Conservation (phyloP, 2,888 invertebrate species). For the Pycnomerus fuliginosus region DNA sequence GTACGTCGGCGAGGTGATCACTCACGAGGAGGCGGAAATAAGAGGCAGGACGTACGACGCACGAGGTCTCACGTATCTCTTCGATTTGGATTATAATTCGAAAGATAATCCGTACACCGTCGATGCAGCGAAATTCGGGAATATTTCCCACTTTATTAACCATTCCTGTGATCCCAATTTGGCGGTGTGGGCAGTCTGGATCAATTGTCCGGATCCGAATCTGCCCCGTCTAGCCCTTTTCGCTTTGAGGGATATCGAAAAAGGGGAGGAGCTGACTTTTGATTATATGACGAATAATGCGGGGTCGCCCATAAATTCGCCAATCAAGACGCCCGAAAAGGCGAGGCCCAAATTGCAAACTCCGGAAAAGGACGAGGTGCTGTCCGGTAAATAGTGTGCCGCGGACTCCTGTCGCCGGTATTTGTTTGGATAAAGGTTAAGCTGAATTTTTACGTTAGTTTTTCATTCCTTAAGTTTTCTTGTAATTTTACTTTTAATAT, state of each 20-base stretch:
- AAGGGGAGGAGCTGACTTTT: slow-evolving; percentile 86
- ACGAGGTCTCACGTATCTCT: slow-evolving; percentile 85
- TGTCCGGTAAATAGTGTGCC: slow-evolving; percentile 64
- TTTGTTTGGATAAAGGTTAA: too few relatives aligned
- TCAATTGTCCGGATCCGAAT: slow-evolving; percentile 85
- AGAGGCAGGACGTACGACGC: slow-evolving; percentile 85
- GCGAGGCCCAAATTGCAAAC: slow-evolving; percentile 36
- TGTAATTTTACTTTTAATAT: too few relatives aligned
- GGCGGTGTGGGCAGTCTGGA: slow-evolving; percentile 89
- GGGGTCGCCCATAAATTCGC: slow-evolving; percentile 30
- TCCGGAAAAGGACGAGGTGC: slow-evolving; percentile 36
- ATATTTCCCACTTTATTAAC: slow-evolving; percentile 92
- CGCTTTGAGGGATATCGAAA: slow-evolving; percentile 74
- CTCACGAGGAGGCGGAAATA: slow-evolving; percentile 85
- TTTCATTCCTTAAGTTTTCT: too few relatives aligned
- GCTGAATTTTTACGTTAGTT: too few relatives aligned
- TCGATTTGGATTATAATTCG: slow-evolving; percentile 90
- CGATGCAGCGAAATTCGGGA: slow-evolving; percentile 87
- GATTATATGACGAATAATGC: slow-evolving; percentile 75
- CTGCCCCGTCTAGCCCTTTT: slow-evolving; percentile 88
- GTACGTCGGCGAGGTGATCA: slow-evolving; percentile 93
- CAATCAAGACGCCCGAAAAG: slow-evolving; percentile 40
- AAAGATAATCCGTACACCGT: slow-evolving; percentile 78
- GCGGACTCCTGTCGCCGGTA: slow-evolving; percentile 72
- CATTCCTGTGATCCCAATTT: slow-evolving; percentile 96